Conservation (phyloP, 1,140 invertebrate genomes). For the Gerris buenoi region DNA sequence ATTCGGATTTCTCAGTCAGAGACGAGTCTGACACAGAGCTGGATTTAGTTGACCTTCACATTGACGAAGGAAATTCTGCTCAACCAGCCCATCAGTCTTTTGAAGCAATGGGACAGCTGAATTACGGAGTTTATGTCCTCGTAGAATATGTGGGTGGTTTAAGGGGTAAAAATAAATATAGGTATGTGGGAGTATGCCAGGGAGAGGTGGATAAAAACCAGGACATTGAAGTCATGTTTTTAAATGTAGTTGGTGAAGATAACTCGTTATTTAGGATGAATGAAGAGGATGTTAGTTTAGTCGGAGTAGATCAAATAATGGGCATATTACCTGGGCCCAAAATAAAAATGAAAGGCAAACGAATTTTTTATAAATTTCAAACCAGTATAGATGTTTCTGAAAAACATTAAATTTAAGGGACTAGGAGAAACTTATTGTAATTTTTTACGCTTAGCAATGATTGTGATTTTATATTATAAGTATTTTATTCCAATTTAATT, state of each 20-base stretch:
- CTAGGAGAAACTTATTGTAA: neutral
- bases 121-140: neutral
- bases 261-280: neutral
- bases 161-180: neutral
- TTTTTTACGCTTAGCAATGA: neutral
- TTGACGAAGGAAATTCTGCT: neutral
- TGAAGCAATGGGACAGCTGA: neutral
- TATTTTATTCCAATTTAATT: neutral
- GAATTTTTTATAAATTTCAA: neutral
- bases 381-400: neutral
- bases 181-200: neutral
- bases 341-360: neutral
- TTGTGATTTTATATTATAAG: neutral
- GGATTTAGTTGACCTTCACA: neutral
- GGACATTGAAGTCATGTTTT: neutral
- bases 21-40: neutral
- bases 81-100: neutral
- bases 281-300: neutral
- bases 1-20: neutral
- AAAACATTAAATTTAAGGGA: neutral
- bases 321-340: neutral
- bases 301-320: neutral
- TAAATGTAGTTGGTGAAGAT: neutral
- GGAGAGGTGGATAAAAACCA: neutral
- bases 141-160: neutral